phyloP scores from a whole-genome alignment of 2,113 vertebrate species.

The Neoarius graeffei region DNA sequence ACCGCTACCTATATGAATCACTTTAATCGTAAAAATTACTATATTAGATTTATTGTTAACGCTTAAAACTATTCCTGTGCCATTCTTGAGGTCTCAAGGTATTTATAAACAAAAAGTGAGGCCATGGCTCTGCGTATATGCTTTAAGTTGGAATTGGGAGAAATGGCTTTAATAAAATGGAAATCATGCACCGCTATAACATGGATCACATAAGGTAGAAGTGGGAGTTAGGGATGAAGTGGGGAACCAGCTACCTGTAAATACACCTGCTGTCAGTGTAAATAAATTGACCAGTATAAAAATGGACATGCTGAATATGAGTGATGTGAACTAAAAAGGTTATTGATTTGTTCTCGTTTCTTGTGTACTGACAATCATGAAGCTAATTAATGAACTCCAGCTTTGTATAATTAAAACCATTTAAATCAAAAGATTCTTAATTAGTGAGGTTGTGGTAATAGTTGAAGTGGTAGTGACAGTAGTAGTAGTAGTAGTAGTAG shows the following conservation, averaged over 20 bases:
- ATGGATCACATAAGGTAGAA: background rate
- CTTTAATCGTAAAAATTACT: too few relatives aligned
- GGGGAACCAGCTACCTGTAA: background rate
- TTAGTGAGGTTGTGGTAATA: background rate
- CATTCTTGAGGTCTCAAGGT: too few relatives aligned
- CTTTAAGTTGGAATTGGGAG: background rate
- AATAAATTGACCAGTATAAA: background rate
- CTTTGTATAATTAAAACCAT: conserved; percentile 6
- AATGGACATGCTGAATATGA: background rate
- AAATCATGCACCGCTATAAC: background rate
- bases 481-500: background rate
- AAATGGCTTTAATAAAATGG: background rate
- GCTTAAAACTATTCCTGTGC: too few relatives aligned
- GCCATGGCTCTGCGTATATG: too few relatives aligned
- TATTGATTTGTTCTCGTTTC: background rate
- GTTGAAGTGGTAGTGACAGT: background rate
- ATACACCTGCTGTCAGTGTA: background rate
- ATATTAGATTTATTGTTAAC: too few relatives aligned
- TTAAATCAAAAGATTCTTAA: background rate
- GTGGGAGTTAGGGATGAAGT: background rate
- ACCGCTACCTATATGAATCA: too few relatives aligned
- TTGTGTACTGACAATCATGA: conserved; percentile 16
- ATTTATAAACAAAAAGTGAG: too few relatives aligned
- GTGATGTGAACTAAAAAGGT: background rate
- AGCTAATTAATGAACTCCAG: conserved; percentile 23